Evolutionary conservation across 2,888 invertebrate genomes (phyloP).

Genomic region (Hydrotaea cyrtoneurina): DNA sequence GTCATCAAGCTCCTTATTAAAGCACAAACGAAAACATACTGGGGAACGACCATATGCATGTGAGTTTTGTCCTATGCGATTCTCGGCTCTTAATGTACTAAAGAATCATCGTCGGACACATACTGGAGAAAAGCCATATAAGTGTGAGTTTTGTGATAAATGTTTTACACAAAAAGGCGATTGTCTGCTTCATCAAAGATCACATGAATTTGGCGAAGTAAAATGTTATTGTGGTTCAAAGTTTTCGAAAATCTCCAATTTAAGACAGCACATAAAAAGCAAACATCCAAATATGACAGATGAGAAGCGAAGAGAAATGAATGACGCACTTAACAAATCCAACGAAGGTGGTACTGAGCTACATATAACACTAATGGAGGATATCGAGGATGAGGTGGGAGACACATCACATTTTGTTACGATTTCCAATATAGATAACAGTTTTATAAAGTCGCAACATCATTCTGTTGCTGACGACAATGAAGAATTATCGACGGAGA

Average conservation of each 20-base stretch:
- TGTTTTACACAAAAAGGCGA: constrained; percentile 84
- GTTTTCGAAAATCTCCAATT: constrained; percentile 78
- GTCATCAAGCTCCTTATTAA: constrained; percentile 83
- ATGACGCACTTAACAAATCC: constrained; percentile 27
- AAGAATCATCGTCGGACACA: constrained; percentile 84
- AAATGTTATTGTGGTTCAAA: constrained; percentile 81
- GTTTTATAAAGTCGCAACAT: neutral
- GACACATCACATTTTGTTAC: neutral
- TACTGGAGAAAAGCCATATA: constrained; percentile 83
- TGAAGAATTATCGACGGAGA: constrained; percentile 41
- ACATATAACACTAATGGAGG: constrained; percentile 32
- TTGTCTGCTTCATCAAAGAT: constrained; percentile 82
- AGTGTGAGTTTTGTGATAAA: constrained; percentile 83
- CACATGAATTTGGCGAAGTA: constrained; percentile 81
- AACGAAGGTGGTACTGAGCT: constrained; percentile 29
- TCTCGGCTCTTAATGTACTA: constrained; percentile 83
- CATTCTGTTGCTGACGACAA: constrained; percentile 16
- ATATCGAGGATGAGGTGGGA: neutral
- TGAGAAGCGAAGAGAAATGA: constrained; percentile 23
- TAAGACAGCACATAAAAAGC: constrained; percentile 53
- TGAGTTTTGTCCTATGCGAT: constrained; percentile 83
- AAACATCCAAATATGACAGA: constrained; percentile 46
- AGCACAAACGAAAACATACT: constrained; percentile 83
- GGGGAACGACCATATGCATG: constrained; percentile 84
- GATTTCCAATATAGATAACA: neutral